phyloP scores from a whole-genome alignment of 1,140 invertebrate genomes.

The Heliothis subflexa region DNA sequence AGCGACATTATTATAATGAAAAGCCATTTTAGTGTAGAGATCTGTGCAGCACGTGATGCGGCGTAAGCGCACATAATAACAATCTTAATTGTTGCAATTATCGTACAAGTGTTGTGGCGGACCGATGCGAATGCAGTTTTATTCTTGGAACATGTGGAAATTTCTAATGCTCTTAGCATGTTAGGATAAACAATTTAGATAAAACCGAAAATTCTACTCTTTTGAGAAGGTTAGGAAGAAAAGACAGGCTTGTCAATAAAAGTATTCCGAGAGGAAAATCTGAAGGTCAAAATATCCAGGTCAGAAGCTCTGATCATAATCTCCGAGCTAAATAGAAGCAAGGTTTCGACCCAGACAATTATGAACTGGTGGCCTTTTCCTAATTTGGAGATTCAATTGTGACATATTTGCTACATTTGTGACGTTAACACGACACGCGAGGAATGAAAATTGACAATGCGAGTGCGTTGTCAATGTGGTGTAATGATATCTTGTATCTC shows the following conservation, averaged over 20 bases:
- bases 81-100: constrained; percentile 54
- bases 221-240: too few relatives aligned
- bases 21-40: constrained; percentile 16
- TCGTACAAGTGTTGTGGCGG: constrained; percentile 40
- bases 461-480: constrained; percentile 1
- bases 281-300: too few relatives aligned
- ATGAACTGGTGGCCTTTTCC: too few relatives aligned
- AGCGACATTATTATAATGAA: constrained; percentile 34
- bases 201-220: too few relatives aligned
- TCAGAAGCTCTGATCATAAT: too few relatives aligned
- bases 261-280: too few relatives aligned
- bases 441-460: constrained; percentile 7
- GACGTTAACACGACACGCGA: constrained; percentile 3
- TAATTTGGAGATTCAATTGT: background rate
- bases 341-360: too few relatives aligned
- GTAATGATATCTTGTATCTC: constrained; percentile 22
- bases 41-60: constrained; percentile 27
- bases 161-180: constrained; percentile 3
- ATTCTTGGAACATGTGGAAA: constrained; percentile 50
- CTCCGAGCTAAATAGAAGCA: too few relatives aligned
- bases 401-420: background rate
- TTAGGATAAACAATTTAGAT: background rate
- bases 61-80: constrained; percentile 49
- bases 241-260: too few relatives aligned
- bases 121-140: constrained; percentile 49